Evolutionary conservation across 2,797 vertebrate genomes (phyloP), one percentile per base, ranked within the genome.

Genomic region (Channa striata): DNA sequence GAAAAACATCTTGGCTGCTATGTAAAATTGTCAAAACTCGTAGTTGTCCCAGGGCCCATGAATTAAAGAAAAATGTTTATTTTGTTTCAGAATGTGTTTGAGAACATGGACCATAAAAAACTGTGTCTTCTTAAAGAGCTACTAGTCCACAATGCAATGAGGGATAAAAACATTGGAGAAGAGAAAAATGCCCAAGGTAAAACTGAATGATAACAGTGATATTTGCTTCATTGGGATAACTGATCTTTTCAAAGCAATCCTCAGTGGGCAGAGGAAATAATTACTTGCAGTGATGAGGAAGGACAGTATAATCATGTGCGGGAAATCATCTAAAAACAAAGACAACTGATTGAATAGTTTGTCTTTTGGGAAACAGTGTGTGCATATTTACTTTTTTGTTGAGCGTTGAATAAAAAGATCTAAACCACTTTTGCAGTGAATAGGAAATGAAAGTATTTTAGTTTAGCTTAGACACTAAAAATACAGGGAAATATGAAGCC

Each of bases 61-160:
- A 37, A 13, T 36, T 6, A 12, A 6, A n/a, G 1, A 23, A 1
- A 46, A 54, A 23, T 17, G 0, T 21, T 0, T 74, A 78, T 59
- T 8, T 82, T 74, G 49, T 74, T 84, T 60, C 77, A 98, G 96
- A 93, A 96, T 34, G 71, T 91, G 62, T 86, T 97, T 37, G 93
- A 95, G 66, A 91, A 87, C 13, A 81, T 95, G 85, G 93, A 94
- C 51, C 40, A 73, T 2, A 91, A 93, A 72, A 89, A 89, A 58
- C 30, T 87, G 56, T 93, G 83, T 68, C 53, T 70, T 56, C 74
- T 91, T 9, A 89, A 92, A 73, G 93, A 91, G 50, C 74, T 94
- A 49, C 50, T 94, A 0, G 69, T 86, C 20, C 77, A 84, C 12
- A 89, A 87, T 48, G 44, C 66, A 8, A 20, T 56, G 61, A 87